Evolutionary conservation across 92 coral and sea anemone species (phyloP), one percentile per base, ranked within the genome.

Genomic region (Palythoa caribaeorum): DNA sequence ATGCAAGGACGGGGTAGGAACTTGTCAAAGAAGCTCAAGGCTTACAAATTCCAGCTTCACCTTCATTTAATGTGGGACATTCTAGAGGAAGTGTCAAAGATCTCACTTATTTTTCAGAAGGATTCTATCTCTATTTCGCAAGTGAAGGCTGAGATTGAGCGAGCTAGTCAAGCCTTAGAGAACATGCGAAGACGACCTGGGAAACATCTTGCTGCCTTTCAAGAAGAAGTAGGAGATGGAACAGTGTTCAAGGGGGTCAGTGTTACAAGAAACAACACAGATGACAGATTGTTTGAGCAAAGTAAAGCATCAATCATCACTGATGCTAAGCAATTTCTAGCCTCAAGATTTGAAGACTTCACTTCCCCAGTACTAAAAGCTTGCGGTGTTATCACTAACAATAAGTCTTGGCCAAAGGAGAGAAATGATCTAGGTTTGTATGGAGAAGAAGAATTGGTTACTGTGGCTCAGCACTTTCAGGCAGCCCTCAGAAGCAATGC

Each of bases 311-410:
- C 78, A 39, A 70, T 84, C 70, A 36, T 84, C 71, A 84, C 11
- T 71, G 89, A 86, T 3, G 83, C 73, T 75, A 86, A 86, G 83
- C 74, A 54, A 86, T 86, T 86, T 74, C 83, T 74, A 3, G 74
- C 73, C 71, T 73, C 66, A 53, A 85, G 88, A 85, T 85, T 85
- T 85, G 80, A 86, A 86, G 38, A 74, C 55, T 55, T 86, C 83
- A 86, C 38, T 74, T 86, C 83, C 80, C 83, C 74, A 73, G 88
- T 73, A 71, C 53, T 85, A 47, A 85, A 85, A 71, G 88, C 81
- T 13, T 72, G 70, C 28, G 62, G 73, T 85, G 88, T 72, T 71
- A 73, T 85, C 88, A 85, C 35, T 85, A 83, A 83, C 28, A 28
- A 69, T 38, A 83, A 83, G 87, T 83, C 77, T 83, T 83, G 87